phyloP scores from a whole-genome alignment of 2,888 invertebrate genomes.

The Phoronis australis region DNA sequence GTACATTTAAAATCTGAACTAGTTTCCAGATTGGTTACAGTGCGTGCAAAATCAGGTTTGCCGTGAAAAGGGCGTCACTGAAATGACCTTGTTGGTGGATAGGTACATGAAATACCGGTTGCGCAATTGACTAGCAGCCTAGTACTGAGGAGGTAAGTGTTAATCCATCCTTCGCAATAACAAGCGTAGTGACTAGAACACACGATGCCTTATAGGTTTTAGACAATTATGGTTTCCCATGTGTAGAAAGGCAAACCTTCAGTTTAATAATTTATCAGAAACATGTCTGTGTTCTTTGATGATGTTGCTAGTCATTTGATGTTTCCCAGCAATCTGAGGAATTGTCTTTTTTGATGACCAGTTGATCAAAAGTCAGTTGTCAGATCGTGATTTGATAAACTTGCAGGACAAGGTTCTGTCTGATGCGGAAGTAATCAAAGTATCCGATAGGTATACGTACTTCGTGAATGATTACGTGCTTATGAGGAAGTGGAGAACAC shows the following conservation, averaged over 20 bases:
- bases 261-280: too few species aligned
- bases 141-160: too few species aligned
- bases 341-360: too few species aligned
- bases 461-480: conserved; percentile 8
- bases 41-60: conserved; percentile 10
- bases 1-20: conserved; percentile 10
- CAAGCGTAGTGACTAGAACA: neutral
- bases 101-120: conserved; percentile 8
- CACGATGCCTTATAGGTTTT: too few species aligned
- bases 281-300: too few species aligned
- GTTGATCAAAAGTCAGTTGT: neutral
- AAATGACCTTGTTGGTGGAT: conserved; percentile 13
- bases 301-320: too few species aligned
- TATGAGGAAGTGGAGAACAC: conserved; percentile 15
- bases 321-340: too few species aligned
- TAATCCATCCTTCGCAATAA: too few species aligned
- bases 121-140: too few species aligned
- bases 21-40: conserved; percentile 10
- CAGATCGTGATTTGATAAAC: neutral
- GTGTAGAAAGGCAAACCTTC: too few species aligned
- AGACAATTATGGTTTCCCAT: too few species aligned
- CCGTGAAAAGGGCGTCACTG: conserved; percentile 12
- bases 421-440: neutral
- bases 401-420: neutral
- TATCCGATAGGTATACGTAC: conserved; percentile 4